These are phyloP conservation scores for Diacarnus erythraeanus DNA, from an alignment of 37 sponge, comb jelly and placozoan genomes.

Conservation along the genomic window DNA sequence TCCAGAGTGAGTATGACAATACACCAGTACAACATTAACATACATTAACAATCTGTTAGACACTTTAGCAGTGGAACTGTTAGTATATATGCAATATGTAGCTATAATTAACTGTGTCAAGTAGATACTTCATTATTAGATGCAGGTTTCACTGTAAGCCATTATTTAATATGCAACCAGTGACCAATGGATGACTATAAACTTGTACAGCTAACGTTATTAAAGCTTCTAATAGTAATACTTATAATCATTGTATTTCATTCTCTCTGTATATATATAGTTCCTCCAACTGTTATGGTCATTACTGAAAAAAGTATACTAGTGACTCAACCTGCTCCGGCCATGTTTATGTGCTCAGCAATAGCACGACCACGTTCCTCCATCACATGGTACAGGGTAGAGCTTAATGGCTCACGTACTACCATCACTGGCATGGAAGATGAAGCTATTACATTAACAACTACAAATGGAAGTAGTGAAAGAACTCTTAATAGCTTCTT, in stretches of 20 bases:
- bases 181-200: no score
- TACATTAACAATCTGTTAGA: neutral
- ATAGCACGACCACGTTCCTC: conserved; percentile 45
- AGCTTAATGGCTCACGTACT: neutral
- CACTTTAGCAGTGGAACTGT: no score
- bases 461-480: neutral
- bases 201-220: no score
- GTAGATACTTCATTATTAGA: no score
- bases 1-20: conserved; percentile 22
- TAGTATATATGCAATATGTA: no score
- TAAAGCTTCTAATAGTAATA: neutral
- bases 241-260: neutral
- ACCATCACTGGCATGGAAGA: neutral
- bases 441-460: neutral
- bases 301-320: neutral
- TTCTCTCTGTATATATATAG: neutral
- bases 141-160: no score
- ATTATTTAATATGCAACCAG: no score
- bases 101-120: no score
- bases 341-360: conserved; percentile 35
- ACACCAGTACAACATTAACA: neutral
- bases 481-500: conserved; percentile 26
- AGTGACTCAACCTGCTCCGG: neutral
- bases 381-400: conserved; percentile 57
- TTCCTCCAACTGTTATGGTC: neutral